Evolutionary conservation across 1,140 invertebrate genomes (phyloP), one percentile per base, ranked within the genome.

Genomic region (Aphelinus atriplicis): DNA sequence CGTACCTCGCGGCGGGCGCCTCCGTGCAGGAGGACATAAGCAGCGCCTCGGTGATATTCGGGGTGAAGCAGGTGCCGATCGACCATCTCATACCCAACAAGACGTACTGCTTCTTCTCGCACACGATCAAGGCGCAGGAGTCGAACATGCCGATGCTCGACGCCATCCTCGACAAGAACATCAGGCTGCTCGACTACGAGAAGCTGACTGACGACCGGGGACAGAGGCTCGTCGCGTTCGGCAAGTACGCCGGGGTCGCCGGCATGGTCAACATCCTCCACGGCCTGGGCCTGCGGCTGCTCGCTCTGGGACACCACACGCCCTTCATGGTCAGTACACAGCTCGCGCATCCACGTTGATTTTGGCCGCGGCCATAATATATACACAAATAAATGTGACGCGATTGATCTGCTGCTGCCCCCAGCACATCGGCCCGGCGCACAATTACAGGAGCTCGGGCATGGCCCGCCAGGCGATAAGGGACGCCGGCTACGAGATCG

Each of bases 241-340:
- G 98, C 0, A 99, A 98, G 86, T 99, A 98, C 88, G 98, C 98
- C 0, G 97, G 98, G 2, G 96, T 99, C 2, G 97, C 98, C 42
- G 98, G 98, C 2, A 99, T 98, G 94, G 95, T 99, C 47, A 99
- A 99, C 83, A 99, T 99, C 78, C 89, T 99, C 1, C 98, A 99
- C 83, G 98, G 98, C 2, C 87, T 99, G 7, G 98, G 98, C 2
- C 89, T 99, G 1, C 89, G 98, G 60, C 89, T 99, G 0, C 85
- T 99, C 51, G 98, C 98, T 0, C 84, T 99, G 3, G 98, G 98
- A 1, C 98, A 99, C 88, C 98, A 99, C 83, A 99, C 98, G 0
- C 98, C 98, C 1, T 99, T 99, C 83, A 98, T 99, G 97, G 95
- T 96, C 90, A 79, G 55, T 26, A 26, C 26, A 26, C 26, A 26